phyloP scores from a whole-genome alignment of 2,113 vertebrate genomes.

The Otolemur garnettii region DNA sequence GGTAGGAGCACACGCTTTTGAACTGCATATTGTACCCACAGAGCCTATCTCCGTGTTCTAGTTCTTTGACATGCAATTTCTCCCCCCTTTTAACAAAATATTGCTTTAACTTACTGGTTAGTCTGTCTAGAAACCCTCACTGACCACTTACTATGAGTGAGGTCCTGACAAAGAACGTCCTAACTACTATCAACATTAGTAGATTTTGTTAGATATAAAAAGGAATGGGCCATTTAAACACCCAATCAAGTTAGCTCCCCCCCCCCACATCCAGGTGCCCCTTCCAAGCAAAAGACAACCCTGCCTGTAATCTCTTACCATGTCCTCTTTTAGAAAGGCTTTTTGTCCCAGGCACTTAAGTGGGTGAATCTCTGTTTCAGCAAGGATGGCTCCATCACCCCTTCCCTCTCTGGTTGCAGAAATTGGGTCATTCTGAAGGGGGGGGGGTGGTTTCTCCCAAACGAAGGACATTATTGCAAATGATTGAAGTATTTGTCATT shows the following conservation, averaged over 20 bases:
- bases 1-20: not conserved
- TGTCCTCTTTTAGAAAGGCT: not conserved
- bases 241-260: not conserved
- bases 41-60: not conserved
- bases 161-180: not conserved
- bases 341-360: not conserved
- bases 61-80: not conserved
- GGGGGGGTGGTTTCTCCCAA: not conserved
- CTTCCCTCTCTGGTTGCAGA: not conserved
- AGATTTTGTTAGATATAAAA: not conserved
- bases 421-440: not conserved
- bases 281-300: not conserved
- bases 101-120: slow-evolving; percentile 17
- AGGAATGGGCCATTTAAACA: slow-evolving; percentile 16
- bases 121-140: not conserved
- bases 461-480: not conserved
- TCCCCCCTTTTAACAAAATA: not conserved
- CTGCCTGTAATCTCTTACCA: not conserved
- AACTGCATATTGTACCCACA: not conserved
- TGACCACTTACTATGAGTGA: not conserved
- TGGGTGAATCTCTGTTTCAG: not conserved
- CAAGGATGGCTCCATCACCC: not conserved
- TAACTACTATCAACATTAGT: too few species aligned
- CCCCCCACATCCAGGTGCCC: not conserved
- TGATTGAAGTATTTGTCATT: slow-evolving; percentile 9